A percentile compares a stretch with the other conserved stretches of the same genome.
phyloP scores from a whole-genome alignment of 1,140 invertebrate species.

The Pogonomyrmex californicus region DNA sequence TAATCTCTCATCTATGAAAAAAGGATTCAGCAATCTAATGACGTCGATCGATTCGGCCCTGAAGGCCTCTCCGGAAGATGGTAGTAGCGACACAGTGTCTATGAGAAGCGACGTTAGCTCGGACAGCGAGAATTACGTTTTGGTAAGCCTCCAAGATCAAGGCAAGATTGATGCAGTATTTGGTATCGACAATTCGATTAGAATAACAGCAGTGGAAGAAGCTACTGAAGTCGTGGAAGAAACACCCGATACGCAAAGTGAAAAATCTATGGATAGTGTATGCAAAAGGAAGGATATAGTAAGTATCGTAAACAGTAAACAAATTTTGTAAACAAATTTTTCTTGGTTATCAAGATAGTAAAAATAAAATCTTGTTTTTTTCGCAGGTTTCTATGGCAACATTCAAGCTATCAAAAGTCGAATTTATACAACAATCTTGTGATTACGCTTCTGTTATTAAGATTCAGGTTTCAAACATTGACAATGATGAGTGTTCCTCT shows the following conservation, averaged over 20 bases:
- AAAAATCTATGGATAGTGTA: slow-evolving; percentile 92
- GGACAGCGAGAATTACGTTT: slow-evolving; percentile 92
- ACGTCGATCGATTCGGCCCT: slow-evolving; percentile 93
- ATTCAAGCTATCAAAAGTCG: slow-evolving; percentile 93
- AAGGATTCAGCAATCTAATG: slow-evolving; percentile 93
- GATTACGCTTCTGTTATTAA: slow-evolving; percentile 92
- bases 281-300: slow-evolving; percentile 93
- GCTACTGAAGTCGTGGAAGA: slow-evolving; percentile 95
- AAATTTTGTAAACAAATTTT: background rate
- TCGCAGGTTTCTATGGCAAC: slow-evolving; percentile 93
- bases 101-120: slow-evolving; percentile 93
- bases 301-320: slow-evolving; percentile 77
- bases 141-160: slow-evolving; percentile 89
- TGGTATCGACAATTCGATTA: slow-evolving; percentile 83
- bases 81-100: slow-evolving; percentile 90
- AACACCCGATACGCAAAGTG: slow-evolving; percentile 91
- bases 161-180: slow-evolving; percentile 89
- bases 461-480: slow-evolving; percentile 92
- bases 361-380: slow-evolving; percentile 47
- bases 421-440: slow-evolving; percentile 93
- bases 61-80: slow-evolving; percentile 90
- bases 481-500: slow-evolving; percentile 93
- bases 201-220: slow-evolving; percentile 90
- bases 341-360: background rate
- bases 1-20: slow-evolving; percentile 92